A percentile compares a stretch with the other conserved stretches of the same genome.
Conservation (phyloP, 2,113 vertebrate species). For the Suncus etruscus region DNA sequence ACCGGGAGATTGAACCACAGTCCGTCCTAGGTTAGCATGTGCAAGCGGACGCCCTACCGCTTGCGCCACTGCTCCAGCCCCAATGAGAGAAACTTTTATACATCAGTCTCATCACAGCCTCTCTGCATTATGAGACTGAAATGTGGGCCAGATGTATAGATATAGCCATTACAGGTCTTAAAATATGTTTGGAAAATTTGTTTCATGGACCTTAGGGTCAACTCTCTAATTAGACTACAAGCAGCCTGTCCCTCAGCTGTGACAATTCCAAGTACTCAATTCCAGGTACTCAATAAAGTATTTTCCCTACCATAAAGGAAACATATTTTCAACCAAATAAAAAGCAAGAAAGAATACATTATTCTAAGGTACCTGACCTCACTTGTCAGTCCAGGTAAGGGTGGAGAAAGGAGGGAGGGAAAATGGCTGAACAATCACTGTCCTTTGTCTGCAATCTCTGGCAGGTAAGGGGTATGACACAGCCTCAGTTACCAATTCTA, state of each 20-base stretch:
- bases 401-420: no score
- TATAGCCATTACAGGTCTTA: background rate
- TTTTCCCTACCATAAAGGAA: background rate
- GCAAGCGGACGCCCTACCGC: no score
- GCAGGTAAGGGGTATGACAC: background rate
- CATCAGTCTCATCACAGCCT: background rate
- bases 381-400: no score
- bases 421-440: background rate
- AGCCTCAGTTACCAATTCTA: background rate
- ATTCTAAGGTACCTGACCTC: background rate
- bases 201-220: background rate
- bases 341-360: background rate
- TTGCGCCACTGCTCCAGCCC: no score
- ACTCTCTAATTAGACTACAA: conserved; percentile 4
- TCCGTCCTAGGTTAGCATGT: no score
- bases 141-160: background rate
- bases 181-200: background rate
- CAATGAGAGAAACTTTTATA: background rate
- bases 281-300: background rate
- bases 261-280: background rate
- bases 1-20: no score
- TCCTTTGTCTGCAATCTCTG: accelerated
- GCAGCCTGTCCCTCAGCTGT: background rate
- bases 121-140: background rate
- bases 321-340: background rate